These are phyloP conservation scores for Phymanthus crucifer DNA, from an alignment of 92 coral and sea anemone species.

Conservation along the genomic window DNA sequence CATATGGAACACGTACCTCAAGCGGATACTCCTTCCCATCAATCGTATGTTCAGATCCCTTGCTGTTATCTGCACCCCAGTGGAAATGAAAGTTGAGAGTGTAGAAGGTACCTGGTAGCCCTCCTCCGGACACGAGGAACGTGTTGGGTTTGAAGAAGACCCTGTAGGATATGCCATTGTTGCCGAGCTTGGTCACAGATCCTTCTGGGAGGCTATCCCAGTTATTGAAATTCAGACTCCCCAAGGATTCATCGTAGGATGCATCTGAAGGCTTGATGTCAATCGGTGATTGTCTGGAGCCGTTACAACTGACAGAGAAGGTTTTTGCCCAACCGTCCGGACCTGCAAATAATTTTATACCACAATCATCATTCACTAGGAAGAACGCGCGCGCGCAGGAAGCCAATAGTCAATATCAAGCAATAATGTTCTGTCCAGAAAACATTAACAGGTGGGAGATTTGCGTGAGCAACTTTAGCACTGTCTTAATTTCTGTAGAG, in stretches of 20 bases:
- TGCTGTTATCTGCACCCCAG: slow-evolving; percentile 59
- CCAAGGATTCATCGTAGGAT: slow-evolving; percentile 37
- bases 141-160: slow-evolving; percentile 1
- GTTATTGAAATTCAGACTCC: slow-evolving; percentile 35
- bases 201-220: slow-evolving; percentile 9
- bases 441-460: no score
- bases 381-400: no score
- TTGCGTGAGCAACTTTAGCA: no score
- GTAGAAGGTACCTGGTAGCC: slow-evolving; percentile 38
- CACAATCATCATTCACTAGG: no score
- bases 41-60: slow-evolving; percentile 74
- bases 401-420: no score
- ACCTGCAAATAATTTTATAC: slow-evolving; percentile 20
- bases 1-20: no score
- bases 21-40: slow-evolving; percentile 59
- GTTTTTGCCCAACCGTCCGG: slow-evolving; percentile 38
- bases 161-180: slow-evolving; percentile 34
- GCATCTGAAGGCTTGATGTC: slow-evolving; percentile 43
- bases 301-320: slow-evolving; percentile 7
- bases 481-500: no score
- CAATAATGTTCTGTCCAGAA: no score
- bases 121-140: slow-evolving; percentile 53
- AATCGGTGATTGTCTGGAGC: slow-evolving; percentile 59
- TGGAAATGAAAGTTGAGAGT: slow-evolving; percentile 57
- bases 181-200: slow-evolving; percentile 4